phyloP scores from a whole-genome alignment of 2,888 invertebrate genomes.

The Eustalomyia histrio region DNA sequence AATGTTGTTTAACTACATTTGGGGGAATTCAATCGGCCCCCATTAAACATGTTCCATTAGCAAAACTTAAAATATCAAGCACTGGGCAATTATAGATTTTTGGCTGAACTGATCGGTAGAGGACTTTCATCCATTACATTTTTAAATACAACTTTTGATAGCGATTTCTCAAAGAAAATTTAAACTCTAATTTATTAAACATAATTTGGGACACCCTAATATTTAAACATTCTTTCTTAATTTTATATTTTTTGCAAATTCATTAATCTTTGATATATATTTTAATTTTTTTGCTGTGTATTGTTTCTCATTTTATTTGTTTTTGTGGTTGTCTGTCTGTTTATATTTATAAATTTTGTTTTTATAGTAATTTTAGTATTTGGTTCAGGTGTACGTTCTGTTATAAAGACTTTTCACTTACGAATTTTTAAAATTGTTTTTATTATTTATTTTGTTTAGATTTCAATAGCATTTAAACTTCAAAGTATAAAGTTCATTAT shows the following conservation, averaged over 20 bases:
- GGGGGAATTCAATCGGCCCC: too few relatives aligned
- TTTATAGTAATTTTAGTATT: constrained; percentile 15
- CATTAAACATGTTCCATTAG: too few relatives aligned
- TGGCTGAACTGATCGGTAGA: too few relatives aligned
- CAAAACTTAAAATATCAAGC: too few relatives aligned
- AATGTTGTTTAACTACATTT: too few relatives aligned
- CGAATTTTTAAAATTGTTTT: not conserved
- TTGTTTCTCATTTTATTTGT: not conserved
- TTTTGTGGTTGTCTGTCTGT: not conserved
- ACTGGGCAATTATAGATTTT: too few relatives aligned
- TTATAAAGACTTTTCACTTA: not conserved
- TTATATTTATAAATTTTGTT: constrained; percentile 2
- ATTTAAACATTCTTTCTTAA: not conserved
- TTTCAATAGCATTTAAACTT: constrained; percentile 7
- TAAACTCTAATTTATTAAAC: too few relatives aligned
- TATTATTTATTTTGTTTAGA: not conserved
- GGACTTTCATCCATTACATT: too few relatives aligned
- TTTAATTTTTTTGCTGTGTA: not conserved
- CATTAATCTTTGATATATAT: not conserved
- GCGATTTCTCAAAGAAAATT: too few relatives aligned
- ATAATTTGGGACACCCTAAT: too few relatives aligned
- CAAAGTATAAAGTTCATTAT: constrained; percentile 45
- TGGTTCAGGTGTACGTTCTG: constrained; percentile 32
- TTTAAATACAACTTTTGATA: too few relatives aligned
- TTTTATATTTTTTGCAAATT: not conserved